These are phyloP conservation scores for Sialis lutaria DNA, from an alignment of 2,888 invertebrate genomes.

Conservation along the genomic window DNA sequence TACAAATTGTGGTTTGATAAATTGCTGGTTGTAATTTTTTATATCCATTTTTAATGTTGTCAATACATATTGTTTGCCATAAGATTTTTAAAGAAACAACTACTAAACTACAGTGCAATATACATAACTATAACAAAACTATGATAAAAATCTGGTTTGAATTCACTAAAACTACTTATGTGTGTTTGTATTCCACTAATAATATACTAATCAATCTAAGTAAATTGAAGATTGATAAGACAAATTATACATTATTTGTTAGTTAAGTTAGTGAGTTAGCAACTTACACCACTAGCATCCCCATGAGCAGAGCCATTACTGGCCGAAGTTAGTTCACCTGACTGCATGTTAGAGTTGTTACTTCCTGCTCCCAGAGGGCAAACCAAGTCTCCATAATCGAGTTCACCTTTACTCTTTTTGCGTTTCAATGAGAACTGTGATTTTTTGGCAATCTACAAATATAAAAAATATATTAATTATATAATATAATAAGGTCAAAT, in stretches of 20 bases:
- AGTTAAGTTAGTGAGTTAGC: slow-evolving; percentile 22
- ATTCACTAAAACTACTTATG: no score
- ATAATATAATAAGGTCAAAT: background rate
- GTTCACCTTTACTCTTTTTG: slow-evolving; percentile 67
- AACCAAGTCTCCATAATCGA: slow-evolving; percentile 71
- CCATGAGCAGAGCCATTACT: slow-evolving; percentile 19
- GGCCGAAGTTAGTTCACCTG: slow-evolving; percentile 28
- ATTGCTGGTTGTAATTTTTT: no score
- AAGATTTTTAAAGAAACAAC: background rate
- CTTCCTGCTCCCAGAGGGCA: slow-evolving; percentile 51
- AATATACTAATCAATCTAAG: no score
- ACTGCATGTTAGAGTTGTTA: slow-evolving; percentile 24
- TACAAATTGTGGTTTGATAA: no score
- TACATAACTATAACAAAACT: no score
- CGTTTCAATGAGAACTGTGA: slow-evolving; percentile 74
- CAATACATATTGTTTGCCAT: no score
- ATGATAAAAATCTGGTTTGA: no score
- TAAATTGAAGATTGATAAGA: no score
- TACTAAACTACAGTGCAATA: no score
- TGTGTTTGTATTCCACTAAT: no score
- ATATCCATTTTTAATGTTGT: no score
- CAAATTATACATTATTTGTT: background rate
- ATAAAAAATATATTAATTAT: background rate
- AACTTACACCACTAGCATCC: slow-evolving; percentile 28
- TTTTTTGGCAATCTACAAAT: slow-evolving; percentile 58